These are phyloP conservation scores for Telmatherina bonti DNA, from an alignment of 2,797 vertebrate genomes.

Conservation along the genomic window DNA sequence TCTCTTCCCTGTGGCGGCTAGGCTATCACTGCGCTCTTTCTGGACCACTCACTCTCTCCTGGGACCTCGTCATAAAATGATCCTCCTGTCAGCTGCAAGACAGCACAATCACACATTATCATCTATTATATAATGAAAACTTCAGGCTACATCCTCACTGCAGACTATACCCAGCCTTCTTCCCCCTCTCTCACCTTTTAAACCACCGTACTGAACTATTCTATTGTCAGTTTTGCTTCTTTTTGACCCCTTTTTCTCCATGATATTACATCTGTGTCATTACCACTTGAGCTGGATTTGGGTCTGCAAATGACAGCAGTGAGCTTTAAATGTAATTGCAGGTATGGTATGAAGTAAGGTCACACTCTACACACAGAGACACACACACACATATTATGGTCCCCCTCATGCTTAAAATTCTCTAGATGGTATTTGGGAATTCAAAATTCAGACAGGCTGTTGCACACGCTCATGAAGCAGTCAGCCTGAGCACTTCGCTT, in stretches of 20 bases:
- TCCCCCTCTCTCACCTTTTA: not conserved
- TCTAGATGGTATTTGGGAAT: constrained; percentile 9
- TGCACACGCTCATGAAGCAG: constrained; percentile 23
- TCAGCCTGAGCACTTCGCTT: not conserved
- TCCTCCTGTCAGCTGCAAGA: constrained; percentile 64
- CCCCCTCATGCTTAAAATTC: not conserved
- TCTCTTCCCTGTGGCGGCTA: constrained; percentile 68
- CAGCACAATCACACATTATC: constrained; percentile 67
- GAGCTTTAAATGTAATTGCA: constrained; percentile 15
- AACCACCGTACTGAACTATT: not conserved
- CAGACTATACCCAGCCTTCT: constrained; percentile 31
- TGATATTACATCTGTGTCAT: constrained; percentile 1
- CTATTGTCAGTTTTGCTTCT: not conserved
- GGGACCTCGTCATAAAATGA: constrained; percentile 59
- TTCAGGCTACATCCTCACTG: constrained; percentile 51
- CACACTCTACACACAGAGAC: not conserved
- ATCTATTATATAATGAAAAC: constrained; percentile 69
- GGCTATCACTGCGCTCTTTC: constrained; percentile 59
- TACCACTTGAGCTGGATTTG: not conserved
- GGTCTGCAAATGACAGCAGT: constrained; percentile 3
- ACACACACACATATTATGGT: not conserved
- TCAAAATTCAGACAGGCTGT: constrained; percentile 16
- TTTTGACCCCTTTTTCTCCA: not conserved
- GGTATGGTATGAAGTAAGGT: not conserved
- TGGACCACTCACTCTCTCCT: constrained; percentile 55